These are phyloP conservation scores for Ornithoptera priamus DNA, from an alignment of 2,888 invertebrate species.

Conservation along the genomic window DNA sequence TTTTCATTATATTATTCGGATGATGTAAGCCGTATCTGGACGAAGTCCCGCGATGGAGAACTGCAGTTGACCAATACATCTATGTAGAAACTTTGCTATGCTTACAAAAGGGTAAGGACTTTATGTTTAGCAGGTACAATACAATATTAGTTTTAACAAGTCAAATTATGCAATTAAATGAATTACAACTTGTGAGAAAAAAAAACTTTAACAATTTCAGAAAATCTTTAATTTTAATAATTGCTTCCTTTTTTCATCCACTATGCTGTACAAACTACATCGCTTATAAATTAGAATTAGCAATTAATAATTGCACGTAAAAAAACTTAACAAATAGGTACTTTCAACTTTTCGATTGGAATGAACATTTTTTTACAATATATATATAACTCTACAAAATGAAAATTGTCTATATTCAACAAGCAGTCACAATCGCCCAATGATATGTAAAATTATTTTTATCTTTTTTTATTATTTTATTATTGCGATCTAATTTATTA, in stretches of 20 bases:
- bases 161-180: no score
- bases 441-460: slow-evolving; percentile 79
- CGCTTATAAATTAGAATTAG: slow-evolving; percentile 78
- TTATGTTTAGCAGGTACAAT: no score
- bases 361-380: slow-evolving; percentile 75
- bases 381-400: slow-evolving; percentile 68
- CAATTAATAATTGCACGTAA: slow-evolving; percentile 81
- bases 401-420: slow-evolving; percentile 71
- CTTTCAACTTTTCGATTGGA: slow-evolving; percentile 79
- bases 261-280: slow-evolving; percentile 80
- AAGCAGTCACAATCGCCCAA: slow-evolving; percentile 81
- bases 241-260: slow-evolving; percentile 77
- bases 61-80: no score
- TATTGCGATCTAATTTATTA: slow-evolving; percentile 71
- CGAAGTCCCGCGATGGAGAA: no score
- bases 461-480: slow-evolving; percentile 39
- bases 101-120: no score
- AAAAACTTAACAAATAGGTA: slow-evolving; percentile 80
- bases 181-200: slow-evolving; percentile 17
- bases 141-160: no score
- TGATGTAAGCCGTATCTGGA: no score
- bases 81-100: no score
- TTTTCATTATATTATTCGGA: no score
- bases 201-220: slow-evolving; percentile 66
- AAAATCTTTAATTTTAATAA: slow-evolving; percentile 79